phyloP scores from a whole-genome alignment of 2,888 invertebrate species.

The Acanthosoma haemorrhoidale region DNA sequence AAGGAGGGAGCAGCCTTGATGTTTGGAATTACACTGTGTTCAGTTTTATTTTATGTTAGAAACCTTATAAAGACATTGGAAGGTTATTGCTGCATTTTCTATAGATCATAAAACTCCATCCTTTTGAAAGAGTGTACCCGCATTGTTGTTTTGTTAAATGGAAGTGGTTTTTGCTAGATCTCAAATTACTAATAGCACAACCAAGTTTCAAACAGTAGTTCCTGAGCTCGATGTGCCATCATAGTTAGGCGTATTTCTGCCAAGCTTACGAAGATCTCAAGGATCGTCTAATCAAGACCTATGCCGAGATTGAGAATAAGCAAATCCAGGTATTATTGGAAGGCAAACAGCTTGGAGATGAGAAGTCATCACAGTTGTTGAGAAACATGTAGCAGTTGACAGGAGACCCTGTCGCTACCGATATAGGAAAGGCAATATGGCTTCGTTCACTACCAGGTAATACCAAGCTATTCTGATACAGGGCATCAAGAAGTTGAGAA shows the following conservation, averaged over 20 bases:
- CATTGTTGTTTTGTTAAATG: not conserved
- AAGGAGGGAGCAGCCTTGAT: no score
- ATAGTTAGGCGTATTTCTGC: no score
- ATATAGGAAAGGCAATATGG: conserved; percentile 23
- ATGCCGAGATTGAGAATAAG: conserved; percentile 12
- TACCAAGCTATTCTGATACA: no score
- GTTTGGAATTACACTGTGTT: no score
- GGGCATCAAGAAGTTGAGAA: no score
- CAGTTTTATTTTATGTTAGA: no score
- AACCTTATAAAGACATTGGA: no score
- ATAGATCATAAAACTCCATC: not conserved
- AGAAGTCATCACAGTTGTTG: conserved; percentile 38
- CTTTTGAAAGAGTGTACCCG: not conserved
- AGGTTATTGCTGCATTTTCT: no score
- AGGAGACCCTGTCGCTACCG: not conserved
- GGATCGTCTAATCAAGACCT: not conserved
- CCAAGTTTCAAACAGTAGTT: not conserved
- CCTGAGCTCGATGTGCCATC: no score
- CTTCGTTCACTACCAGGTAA: conserved; percentile 28
- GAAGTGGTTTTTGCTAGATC: not conserved
- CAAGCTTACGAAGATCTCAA: not conserved
- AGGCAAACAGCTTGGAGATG: conserved; percentile 37
- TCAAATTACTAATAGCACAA: not conserved
- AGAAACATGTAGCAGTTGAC: conserved; percentile 38
- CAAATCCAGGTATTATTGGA: conserved; percentile 38